A percentile compares a stretch with the other conserved stretches of the same genome.
phyloP scores from a whole-genome alignment of 2,113 vertebrate genomes.

The Sterrhoptilus dennistouni region DNA sequence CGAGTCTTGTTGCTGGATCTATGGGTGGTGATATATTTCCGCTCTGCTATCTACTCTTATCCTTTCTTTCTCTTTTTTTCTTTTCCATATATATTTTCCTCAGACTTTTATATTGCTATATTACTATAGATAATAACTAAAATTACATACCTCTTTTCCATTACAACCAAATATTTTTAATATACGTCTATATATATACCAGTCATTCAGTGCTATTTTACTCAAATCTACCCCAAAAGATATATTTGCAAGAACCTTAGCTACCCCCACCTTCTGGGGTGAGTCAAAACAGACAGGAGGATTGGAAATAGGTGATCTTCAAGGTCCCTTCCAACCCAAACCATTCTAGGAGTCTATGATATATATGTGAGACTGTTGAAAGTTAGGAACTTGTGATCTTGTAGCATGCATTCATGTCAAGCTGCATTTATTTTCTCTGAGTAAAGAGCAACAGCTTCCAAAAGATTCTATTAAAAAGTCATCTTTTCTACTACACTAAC shows the following conservation, averaged over 20 bases:
- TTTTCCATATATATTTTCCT: background rate
- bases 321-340: background rate
- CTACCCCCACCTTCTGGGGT: background rate
- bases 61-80: background rate
- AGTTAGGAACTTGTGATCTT: fast-evolving
- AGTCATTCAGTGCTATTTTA: background rate
- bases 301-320: background rate
- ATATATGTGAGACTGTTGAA: background rate
- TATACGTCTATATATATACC: fast-evolving
- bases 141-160: background rate
- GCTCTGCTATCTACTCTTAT: background rate
- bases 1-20: background rate
- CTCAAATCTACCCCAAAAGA: background rate
- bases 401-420: background rate
- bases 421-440: background rate
- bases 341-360: background rate
- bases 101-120: background rate
- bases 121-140: background rate
- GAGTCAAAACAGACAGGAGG: background rate
- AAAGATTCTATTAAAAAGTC: background rate
- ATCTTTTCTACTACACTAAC: background rate
- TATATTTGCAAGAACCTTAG: background rate
- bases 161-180: background rate
- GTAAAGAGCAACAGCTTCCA: background rate
- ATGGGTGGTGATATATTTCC: background rate